These are phyloP conservation scores for Diachasmimorpha longicaudata DNA, from an alignment of 1,140 invertebrate genomes.

Conservation along the genomic window DNA sequence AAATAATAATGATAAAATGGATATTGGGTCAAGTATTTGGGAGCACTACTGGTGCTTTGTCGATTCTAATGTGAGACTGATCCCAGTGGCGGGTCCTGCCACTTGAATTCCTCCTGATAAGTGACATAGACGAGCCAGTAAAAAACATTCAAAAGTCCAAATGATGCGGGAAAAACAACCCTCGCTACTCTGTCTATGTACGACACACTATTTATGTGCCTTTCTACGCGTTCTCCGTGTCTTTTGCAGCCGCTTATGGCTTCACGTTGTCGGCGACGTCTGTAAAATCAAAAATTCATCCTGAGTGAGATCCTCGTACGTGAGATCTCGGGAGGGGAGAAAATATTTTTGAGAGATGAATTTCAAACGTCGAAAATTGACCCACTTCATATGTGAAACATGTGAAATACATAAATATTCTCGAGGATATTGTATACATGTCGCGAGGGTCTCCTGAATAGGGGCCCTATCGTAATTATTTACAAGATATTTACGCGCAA, in stretches of 20 bases:
- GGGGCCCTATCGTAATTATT: no score
- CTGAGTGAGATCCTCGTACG: background rate
- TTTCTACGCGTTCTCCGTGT: conserved; percentile 61
- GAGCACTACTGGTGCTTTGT: no score
- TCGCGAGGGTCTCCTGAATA: no score
- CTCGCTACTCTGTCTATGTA: conserved; percentile 85
- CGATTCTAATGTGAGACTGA: conserved; percentile 25
- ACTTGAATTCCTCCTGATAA: conserved; percentile 75
- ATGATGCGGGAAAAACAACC: conserved; percentile 86
- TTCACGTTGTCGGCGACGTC: conserved; percentile 74
- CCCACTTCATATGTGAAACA: no score
- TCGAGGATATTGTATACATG: no score
- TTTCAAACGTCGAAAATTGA: no score
- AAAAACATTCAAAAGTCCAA: conserved; percentile 81
- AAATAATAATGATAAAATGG: no score
- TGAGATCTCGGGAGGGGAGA: no score
- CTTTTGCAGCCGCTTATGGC: conserved; percentile 64
- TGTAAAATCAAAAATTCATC: conserved; percentile 31
- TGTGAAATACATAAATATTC: no score
- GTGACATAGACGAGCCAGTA: conserved; percentile 87
- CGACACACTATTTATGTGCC: conserved; percentile 86
- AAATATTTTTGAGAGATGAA: no score
- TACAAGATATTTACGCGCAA: no score
- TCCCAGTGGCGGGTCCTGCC: conserved; percentile 68
- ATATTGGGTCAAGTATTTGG: no score